Conservation (phyloP, 64 coral and sea anemone species). For the Montipora cactus region DNA sequence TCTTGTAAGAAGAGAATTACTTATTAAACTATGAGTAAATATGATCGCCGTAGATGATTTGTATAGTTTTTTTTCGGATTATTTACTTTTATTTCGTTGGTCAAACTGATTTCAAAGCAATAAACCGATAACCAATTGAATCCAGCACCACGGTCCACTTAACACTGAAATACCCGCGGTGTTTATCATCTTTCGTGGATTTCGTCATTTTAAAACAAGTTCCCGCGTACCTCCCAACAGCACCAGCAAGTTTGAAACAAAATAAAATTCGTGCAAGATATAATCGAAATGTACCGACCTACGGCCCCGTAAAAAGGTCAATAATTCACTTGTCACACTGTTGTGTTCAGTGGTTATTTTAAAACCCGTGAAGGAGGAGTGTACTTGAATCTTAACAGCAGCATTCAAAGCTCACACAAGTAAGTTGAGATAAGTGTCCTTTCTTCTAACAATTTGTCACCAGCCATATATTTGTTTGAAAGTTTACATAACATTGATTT, state of each 20-base stretch:
- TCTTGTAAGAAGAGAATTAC: neutral
- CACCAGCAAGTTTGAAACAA: slow-evolving; percentile 31
- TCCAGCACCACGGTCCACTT: neutral
- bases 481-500: slow-evolving; percentile 43
- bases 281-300: neutral
- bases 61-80: neutral
- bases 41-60: neutral
- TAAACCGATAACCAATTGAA: slow-evolving; percentile 7
- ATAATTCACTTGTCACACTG: neutral
- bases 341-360: neutral
- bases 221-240: neutral
- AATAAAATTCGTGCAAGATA: slow-evolving; percentile 4
- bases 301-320: neutral
- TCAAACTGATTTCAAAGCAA: slow-evolving; percentile 12
- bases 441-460: slow-evolving; percentile 37
- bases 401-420: neutral
- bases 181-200: slow-evolving; percentile 41
- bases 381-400: neutral
- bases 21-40: neutral
- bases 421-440: neutral
- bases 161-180: slow-evolving; percentile 13
- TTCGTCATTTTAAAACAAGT: slow-evolving; percentile 29
- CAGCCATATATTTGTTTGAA: slow-evolving; percentile 17
- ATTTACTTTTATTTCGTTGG: neutral
- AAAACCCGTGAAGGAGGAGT: neutral